These are phyloP conservation scores for Canis aureus DNA, from an alignment of 2,113 vertebrate species.

Conservation along the genomic window DNA sequence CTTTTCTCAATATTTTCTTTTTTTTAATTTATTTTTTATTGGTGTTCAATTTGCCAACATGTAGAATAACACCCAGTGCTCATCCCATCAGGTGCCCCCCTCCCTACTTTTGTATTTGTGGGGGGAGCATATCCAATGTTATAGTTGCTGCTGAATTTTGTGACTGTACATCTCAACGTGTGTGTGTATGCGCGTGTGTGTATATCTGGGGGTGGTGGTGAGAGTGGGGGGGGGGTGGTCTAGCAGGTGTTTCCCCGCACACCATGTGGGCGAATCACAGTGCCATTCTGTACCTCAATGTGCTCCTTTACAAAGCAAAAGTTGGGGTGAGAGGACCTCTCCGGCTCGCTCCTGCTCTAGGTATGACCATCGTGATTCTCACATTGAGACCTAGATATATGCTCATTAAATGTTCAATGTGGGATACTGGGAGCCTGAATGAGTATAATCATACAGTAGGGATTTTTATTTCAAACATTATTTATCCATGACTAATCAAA, in stretches of 20 bases:
- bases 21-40: too few species aligned
- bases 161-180: background rate
- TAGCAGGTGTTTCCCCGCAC: too few species aligned
- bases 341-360: background rate
- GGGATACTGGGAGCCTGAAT: slow-evolving; percentile 13
- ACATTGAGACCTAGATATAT: background rate
- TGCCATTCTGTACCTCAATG: background rate
- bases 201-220: rapidly evolving
- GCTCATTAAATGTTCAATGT: slow-evolving; percentile 54
- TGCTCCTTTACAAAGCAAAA: background rate
- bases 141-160: background rate
- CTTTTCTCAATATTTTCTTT: too few species aligned
- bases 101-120: background rate
- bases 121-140: background rate
- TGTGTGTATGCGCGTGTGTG: background rate
- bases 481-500: slow-evolving; percentile 72
- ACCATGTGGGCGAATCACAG: background rate
- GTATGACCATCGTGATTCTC: background rate
- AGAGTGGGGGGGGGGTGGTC: too few species aligned
- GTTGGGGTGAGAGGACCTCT: background rate
- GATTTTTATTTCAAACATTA: slow-evolving; percentile 74
- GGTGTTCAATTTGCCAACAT: too few species aligned
- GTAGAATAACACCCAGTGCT: too few species aligned
- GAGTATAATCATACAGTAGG: slow-evolving; percentile 27
- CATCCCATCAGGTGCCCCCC: too few species aligned